Conservation (phyloP, 2,888 invertebrate species). For the Orchestes rusci region DNA sequence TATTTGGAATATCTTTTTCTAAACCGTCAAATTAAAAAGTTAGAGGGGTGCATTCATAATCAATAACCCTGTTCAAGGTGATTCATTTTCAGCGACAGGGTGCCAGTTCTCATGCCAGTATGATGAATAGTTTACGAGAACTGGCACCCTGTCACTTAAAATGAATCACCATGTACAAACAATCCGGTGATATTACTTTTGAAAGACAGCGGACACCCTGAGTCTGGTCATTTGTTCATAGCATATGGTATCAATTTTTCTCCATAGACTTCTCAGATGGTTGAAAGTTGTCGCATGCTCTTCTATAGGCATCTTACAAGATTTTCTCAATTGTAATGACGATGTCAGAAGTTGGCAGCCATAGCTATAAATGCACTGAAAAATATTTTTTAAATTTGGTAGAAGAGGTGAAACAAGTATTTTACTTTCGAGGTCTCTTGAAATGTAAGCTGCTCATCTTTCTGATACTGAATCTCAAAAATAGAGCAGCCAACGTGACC, state of each 20-base stretch:
- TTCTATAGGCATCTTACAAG: constrained; percentile 57
- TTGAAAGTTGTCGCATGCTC: constrained; percentile 51
- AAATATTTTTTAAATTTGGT: constrained; percentile 11
- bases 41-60: too few relatives aligned
- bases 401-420: neutral
- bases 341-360: constrained; percentile 72
- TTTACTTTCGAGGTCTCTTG: constrained; percentile 70
- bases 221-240: constrained; percentile 71
- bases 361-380: constrained; percentile 72
- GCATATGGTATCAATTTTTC: constrained; percentile 58
- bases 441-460: constrained; percentile 66
- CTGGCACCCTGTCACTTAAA: neutral
- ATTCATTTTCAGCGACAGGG: too few relatives aligned
- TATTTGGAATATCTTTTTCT: too few relatives aligned
- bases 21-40: too few relatives aligned
- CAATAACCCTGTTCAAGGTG: too few relatives aligned
- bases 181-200: too few relatives aligned
- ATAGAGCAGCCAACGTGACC: constrained; percentile 67
- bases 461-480: constrained; percentile 65
- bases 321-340: constrained; percentile 62
- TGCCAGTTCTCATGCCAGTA: too few relatives aligned
- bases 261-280: constrained; percentile 60
- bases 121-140: too few relatives aligned
- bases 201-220: constrained; percentile 68
- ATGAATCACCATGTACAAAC: too few relatives aligned